These are phyloP conservation scores for Acrobasis repandana DNA, from an alignment of 2,888 invertebrate species.

Conservation along the genomic window DNA sequence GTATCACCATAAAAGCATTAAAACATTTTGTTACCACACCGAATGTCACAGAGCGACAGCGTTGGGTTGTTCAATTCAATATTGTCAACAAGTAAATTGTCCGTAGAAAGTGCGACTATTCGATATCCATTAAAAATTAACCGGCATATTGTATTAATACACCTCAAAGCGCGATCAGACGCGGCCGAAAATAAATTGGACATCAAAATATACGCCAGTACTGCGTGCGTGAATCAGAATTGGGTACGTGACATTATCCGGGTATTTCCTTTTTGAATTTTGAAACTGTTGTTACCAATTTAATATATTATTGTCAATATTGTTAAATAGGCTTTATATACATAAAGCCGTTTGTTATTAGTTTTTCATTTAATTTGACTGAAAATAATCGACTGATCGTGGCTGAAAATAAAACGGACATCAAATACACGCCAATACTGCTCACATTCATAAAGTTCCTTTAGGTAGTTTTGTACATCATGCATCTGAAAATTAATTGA, in stretches of 20 bases:
- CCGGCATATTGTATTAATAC: slow-evolving; percentile 56
- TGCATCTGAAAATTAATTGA: too few species aligned
- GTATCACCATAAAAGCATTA: neutral
- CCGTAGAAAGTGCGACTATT: slow-evolving; percentile 37
- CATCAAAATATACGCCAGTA: slow-evolving; percentile 42
- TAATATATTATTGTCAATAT: too few species aligned
- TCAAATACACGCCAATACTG: too few species aligned
- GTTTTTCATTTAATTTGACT: too few species aligned
- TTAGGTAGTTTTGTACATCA: too few species aligned
- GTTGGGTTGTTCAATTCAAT: slow-evolving; percentile 34
- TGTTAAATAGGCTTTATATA: too few species aligned
- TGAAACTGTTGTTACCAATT: neutral
- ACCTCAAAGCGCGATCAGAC: slow-evolving; percentile 48
- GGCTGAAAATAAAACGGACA: too few species aligned
- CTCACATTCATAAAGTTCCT: too few species aligned
- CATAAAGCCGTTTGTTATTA: too few species aligned
- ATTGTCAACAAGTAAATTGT: slow-evolving; percentile 45
- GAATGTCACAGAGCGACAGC: slow-evolving; percentile 30
- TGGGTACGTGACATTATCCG: slow-evolving; percentile 22
- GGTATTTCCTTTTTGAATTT: slow-evolving; percentile 26
- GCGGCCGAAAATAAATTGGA: slow-evolving; percentile 53
- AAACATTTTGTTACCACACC: slow-evolving; percentile 1
- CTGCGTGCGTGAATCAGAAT: slow-evolving; percentile 25
- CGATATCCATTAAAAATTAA: slow-evolving; percentile 59
- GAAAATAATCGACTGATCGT: too few species aligned